Conservation (phyloP, 1,140 invertebrate species). For the Zaprionus kolodkinae region DNA sequence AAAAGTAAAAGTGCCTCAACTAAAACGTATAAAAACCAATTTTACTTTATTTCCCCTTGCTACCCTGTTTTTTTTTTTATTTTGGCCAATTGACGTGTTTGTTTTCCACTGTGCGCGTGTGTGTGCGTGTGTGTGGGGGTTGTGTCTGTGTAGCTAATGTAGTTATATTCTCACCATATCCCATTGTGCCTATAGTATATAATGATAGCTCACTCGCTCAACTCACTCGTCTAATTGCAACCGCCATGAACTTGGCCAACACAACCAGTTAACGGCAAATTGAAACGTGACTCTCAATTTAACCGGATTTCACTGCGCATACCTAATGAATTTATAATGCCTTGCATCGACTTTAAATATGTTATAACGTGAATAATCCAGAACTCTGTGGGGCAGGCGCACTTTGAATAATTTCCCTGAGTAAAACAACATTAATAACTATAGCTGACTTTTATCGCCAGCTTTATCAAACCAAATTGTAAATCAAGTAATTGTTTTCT, state of each 20-base stretch:
- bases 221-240: constrained; percentile 37
- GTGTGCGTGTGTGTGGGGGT: too few relatives aligned
- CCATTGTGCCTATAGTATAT: background rate
- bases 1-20: constrained; percentile 49
- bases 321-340: constrained; percentile 8
- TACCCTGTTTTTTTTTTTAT: constrained; percentile 19
- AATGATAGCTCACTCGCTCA: background rate
- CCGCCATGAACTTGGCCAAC: constrained; percentile 56
- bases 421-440: background rate
- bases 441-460: background rate
- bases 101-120: background rate
- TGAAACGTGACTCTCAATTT: constrained; percentile 4
- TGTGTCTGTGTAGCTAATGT: constrained; percentile 12
- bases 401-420: background rate
- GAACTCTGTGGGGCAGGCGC: background rate
- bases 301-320: background rate
- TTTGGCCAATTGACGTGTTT: constrained; percentile 34
- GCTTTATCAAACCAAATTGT: background rate
- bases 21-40: constrained; percentile 34
- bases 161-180: constrained; percentile 14
- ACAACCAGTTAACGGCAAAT: constrained; percentile 1
- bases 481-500: constrained; percentile 1
- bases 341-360: background rate
- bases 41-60: constrained; percentile 20
- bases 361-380: background rate